Conservation (phyloP, 1,140 invertebrate species). For the Neelides sp. region DNA sequence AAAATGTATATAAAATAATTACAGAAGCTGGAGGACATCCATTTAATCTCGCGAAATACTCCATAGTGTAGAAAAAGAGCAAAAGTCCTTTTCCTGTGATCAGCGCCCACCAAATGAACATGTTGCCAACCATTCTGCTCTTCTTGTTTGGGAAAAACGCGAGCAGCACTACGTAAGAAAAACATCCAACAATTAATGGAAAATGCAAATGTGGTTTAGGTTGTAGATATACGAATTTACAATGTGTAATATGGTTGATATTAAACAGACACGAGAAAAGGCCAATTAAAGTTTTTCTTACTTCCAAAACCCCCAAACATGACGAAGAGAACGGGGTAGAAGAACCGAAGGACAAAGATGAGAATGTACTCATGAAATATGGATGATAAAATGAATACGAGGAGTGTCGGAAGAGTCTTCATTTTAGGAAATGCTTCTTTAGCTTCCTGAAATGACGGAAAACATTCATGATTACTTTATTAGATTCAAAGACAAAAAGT, state of each 20-base stretch:
- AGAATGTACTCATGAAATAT: slow-evolving; percentile 76
- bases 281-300: too few species aligned
- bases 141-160: slow-evolving; percentile 44
- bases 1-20: slow-evolving; percentile 2
- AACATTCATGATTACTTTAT: too few species aligned
- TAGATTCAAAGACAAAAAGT: too few species aligned
- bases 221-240: too few species aligned
- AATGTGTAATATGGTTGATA: too few species aligned
- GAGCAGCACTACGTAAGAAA: slow-evolving; percentile 33
- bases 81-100: slow-evolving; percentile 60
- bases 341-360: slow-evolving; percentile 60
- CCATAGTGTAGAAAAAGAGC: slow-evolving; percentile 65
- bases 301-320: slow-evolving; percentile 49
- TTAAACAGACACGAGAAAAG: too few species aligned
- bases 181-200: too few species aligned
- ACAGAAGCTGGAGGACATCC: slow-evolving; percentile 43
- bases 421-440: slow-evolving; percentile 35
- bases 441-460: slow-evolving; percentile 42
- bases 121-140: slow-evolving; percentile 48
- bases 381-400: slow-evolving; percentile 49
- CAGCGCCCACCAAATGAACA: slow-evolving; percentile 65
- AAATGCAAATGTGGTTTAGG: too few species aligned
- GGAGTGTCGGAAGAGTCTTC: slow-evolving; percentile 35
- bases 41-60: slow-evolving; percentile 68
- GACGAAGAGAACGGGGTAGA: slow-evolving; percentile 70